A percentile compares a stretch with the other conserved stretches of the same genome.
These are phyloP conservation scores for Pycnomerus fuliginosus DNA, from an alignment of 2,888 invertebrate genomes.

Conservation along the genomic window DNA sequence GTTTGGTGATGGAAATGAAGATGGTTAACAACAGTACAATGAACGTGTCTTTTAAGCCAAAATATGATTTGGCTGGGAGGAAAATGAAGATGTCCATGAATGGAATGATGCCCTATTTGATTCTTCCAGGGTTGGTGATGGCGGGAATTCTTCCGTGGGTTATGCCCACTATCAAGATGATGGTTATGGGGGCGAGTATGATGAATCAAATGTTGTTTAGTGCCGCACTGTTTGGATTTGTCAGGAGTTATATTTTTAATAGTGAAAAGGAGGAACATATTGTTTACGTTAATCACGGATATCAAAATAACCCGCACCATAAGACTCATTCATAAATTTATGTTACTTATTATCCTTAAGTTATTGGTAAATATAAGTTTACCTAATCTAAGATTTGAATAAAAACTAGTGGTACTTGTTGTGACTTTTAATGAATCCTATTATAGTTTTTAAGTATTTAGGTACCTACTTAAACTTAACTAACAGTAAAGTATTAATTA, in stretches of 20 bases:
- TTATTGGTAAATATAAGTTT: no score
- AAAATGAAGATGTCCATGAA: constrained; percentile 22
- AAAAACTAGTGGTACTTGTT: no score
- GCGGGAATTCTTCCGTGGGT: constrained; percentile 68
- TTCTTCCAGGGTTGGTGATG: constrained; percentile 65
- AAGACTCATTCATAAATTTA: no score
- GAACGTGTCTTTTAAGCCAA: constrained; percentile 5
- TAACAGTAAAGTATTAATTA: no score
- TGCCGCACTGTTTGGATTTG: constrained; percentile 60
- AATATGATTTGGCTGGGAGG: constrained; percentile 9
- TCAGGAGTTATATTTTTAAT: constrained; percentile 63
- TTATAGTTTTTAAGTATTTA: no score
- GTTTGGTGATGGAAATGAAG: constrained; percentile 14
- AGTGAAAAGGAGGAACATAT: constrained; percentile 56
- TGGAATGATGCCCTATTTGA: constrained; percentile 55
- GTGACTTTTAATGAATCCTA: no score
- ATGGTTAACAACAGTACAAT: constrained; percentile 1
- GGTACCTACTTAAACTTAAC: no score
- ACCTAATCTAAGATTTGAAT: no score
- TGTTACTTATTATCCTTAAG: no score
- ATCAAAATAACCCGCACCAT: constrained; percentile 38
- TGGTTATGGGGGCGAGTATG: constrained; percentile 61
- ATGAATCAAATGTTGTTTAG: constrained; percentile 68
- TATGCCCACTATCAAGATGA: constrained; percentile 67
- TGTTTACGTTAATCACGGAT: constrained; percentile 61